These are phyloP conservation scores for Pagrus major DNA, from an alignment of 2,113 vertebrate genomes.

Conservation along the genomic window DNA sequence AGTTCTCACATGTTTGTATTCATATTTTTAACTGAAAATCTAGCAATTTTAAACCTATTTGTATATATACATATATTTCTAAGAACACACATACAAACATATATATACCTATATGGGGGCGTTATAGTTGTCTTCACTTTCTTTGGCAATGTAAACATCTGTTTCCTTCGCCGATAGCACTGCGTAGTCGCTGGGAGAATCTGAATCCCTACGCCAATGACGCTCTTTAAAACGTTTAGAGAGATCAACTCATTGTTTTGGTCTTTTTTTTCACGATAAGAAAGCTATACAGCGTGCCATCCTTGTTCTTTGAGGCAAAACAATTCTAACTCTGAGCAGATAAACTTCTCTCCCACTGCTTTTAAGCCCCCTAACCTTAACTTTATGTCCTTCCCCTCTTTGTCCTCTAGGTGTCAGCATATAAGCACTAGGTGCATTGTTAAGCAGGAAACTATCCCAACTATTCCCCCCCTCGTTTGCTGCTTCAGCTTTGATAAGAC, in stretches of 20 bases:
- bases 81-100: too few relatives aligned
- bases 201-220: too few relatives aligned
- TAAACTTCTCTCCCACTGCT: background rate
- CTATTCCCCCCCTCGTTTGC: slow-evolving; percentile 66
- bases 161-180: too few relatives aligned
- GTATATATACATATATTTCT: too few relatives aligned
- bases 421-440: slow-evolving; percentile 12
- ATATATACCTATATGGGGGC: too few relatives aligned
- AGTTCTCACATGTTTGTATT: too few relatives aligned
- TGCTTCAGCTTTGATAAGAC: slow-evolving; percentile 73
- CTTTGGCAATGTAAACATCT: too few relatives aligned
- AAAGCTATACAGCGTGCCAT: background rate
- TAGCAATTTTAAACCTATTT: too few relatives aligned
- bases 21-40: too few relatives aligned
- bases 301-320: background rate
- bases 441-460: slow-evolving; percentile 73
- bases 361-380: background rate
- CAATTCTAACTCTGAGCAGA: background rate
- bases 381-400: background rate
- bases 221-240: too few relatives aligned
- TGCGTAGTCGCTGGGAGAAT: too few relatives aligned
- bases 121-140: too few relatives aligned
- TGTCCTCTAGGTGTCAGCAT: slow-evolving; percentile 76
- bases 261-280: background rate
- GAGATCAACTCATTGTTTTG: background rate